Conservation (phyloP, 2,888 invertebrate genomes). For the Ferdinandea cuprea region DNA sequence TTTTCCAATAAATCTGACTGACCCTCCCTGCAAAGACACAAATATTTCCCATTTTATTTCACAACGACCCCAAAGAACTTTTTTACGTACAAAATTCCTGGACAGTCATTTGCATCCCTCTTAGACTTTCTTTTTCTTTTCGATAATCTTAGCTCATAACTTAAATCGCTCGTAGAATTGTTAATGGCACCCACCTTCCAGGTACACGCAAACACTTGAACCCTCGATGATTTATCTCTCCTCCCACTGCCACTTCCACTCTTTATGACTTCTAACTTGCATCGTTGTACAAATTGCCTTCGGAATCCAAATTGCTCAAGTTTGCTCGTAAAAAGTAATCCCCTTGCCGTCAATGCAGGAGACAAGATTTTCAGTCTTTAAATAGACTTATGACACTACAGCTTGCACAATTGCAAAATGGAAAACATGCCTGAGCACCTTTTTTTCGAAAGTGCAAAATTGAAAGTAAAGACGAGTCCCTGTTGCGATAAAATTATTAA, state of each 20-base stretch:
- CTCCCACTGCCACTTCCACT: slow-evolving; percentile 1
- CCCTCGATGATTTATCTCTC: slow-evolving; percentile 47
- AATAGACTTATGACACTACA: slow-evolving; percentile 58
- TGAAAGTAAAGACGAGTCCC: slow-evolving; percentile 44
- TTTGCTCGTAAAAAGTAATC: slow-evolving; percentile 60
- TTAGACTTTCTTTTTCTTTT: not conserved
- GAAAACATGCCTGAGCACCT: not conserved
- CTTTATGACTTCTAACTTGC: slow-evolving; percentile 46
- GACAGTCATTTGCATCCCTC: not conserved
- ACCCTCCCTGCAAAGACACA: not conserved
- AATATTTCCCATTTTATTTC: slow-evolving; percentile 5
- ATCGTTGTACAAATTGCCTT: slow-evolving; percentile 59
- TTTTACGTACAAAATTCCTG: not conserved
- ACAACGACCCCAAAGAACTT: not conserved
- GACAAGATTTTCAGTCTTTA: slow-evolving; percentile 40
- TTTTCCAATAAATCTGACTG: not conserved
- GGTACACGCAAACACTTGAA: slow-evolving; percentile 18
- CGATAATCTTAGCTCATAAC: slow-evolving; percentile 33
- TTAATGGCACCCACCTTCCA: not conserved
- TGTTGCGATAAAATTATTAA: slow-evolving; percentile 57
- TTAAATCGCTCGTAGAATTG: not conserved
- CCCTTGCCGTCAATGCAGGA: slow-evolving; percentile 24
- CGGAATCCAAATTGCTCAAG: slow-evolving; percentile 55
- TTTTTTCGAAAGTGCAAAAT: slow-evolving; percentile 44
- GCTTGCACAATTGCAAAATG: slow-evolving; percentile 56